Evolutionary conservation across 2,113 vertebrate genomes (phyloP).

Genomic region (Leucoraja erinaceus): DNA sequence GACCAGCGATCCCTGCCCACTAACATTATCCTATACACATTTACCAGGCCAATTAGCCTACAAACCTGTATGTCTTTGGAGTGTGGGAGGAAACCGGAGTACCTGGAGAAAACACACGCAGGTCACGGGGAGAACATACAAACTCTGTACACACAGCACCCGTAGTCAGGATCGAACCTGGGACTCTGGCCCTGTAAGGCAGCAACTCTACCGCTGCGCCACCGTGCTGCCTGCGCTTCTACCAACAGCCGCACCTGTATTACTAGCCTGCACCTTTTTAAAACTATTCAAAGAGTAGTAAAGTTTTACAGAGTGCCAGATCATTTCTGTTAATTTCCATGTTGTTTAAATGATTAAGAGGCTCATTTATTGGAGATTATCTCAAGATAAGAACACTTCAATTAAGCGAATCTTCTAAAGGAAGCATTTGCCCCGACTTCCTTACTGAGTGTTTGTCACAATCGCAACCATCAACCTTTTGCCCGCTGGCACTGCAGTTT

Average conservation of each 20-base stretch:
- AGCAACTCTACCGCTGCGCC: too few relatives aligned
- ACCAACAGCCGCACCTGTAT: background rate
- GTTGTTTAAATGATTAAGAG: background rate
- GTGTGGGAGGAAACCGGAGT: too few relatives aligned
- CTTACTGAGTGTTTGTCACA: background rate
- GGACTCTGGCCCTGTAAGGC: too few relatives aligned
- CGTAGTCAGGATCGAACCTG: too few relatives aligned
- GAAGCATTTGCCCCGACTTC: background rate
- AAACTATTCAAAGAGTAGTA: background rate
- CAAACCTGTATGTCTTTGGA: too few relatives aligned
- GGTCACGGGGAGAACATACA: too few relatives aligned
- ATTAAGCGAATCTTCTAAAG: background rate
- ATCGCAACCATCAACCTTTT: background rate
- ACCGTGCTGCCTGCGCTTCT: too few relatives aligned
- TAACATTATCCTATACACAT: too few relatives aligned
- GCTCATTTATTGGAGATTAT: background rate
- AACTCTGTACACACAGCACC: too few relatives aligned
- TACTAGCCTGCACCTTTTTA: background rate
- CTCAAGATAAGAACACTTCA: background rate
- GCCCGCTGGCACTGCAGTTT: background rate
- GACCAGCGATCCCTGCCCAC: too few relatives aligned
- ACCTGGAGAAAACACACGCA: too few relatives aligned
- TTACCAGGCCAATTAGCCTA: too few relatives aligned
- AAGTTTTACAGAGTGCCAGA: background rate
- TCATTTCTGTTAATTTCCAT: background rate